These are phyloP conservation scores for Andrena dorsata DNA, from an alignment of 2,888 invertebrate species.

Conservation along the genomic window DNA sequence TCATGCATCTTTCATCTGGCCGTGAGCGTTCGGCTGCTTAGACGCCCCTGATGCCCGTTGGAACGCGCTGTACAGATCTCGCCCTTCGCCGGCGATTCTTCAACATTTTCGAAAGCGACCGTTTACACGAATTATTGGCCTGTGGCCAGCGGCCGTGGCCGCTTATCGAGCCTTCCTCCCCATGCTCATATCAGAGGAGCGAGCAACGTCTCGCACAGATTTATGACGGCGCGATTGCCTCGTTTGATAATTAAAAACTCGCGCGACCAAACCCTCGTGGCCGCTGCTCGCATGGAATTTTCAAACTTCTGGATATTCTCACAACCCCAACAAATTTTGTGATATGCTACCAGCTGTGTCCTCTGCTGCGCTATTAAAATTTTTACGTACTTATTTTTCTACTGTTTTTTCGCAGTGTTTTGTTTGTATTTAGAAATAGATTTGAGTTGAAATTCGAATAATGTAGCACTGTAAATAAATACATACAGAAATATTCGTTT, in stretches of 20 bases:
- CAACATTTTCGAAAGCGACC: conserved; percentile 27
- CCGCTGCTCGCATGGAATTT: background rate
- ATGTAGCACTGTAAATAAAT: no score
- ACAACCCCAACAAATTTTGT: background rate
- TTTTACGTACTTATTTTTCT: no score
- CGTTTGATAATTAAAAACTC: conserved; percentile 33
- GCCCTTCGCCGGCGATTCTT: conserved; percentile 5
- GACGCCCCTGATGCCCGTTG: background rate
- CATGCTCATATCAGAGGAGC: background rate
- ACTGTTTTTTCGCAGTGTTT: no score
- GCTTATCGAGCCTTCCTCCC: conserved; percentile 3
- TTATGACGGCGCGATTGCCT: conserved; percentile 10
- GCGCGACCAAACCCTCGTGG: background rate
- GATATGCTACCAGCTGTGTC: background rate
- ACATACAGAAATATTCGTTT: no score
- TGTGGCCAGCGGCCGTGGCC: background rate
- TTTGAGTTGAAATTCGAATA: no score
- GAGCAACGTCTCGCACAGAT: conserved; percentile 11
- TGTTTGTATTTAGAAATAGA: no score
- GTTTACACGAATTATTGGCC: conserved; percentile 50
- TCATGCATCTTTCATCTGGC: conserved; percentile 51
- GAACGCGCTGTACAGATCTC: conserved; percentile 4
- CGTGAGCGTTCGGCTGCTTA: background rate
- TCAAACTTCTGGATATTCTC: no score
- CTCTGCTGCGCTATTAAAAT: no score